These are phyloP conservation scores for Argopecten irradians DNA, from an alignment of 1,140 invertebrate genomes.

Conservation along the genomic window DNA sequence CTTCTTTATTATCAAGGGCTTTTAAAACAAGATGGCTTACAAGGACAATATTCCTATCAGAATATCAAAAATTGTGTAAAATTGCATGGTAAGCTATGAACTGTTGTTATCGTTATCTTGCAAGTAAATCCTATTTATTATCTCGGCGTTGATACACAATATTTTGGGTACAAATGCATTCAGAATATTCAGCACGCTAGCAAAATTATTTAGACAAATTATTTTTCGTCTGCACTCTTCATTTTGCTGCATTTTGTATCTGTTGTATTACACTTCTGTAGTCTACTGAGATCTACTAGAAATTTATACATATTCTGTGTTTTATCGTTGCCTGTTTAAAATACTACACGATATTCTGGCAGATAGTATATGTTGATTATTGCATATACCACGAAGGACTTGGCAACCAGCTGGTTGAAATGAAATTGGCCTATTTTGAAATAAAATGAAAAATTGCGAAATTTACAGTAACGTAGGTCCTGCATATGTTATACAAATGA, in stretches of 20 bases:
- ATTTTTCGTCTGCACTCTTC: background rate
- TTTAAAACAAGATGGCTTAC: conserved; percentile 1
- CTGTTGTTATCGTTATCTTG: background rate
- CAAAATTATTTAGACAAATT: background rate
- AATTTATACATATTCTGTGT: too few relatives aligned
- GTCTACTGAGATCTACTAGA: too few relatives aligned
- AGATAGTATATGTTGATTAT: too few relatives aligned
- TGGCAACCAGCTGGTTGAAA: too few relatives aligned
- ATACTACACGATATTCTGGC: too few relatives aligned
- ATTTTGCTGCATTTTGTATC: background rate
- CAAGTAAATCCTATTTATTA: background rate
- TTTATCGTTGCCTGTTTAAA: too few relatives aligned
- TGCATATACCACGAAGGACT: too few relatives aligned
- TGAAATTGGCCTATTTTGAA: too few relatives aligned
- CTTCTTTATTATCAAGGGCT: background rate
- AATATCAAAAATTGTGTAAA: background rate
- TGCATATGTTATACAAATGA: too few relatives aligned
- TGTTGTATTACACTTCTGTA: too few relatives aligned
- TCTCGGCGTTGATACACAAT: background rate
- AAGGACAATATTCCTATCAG: background rate
- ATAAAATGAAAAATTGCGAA: too few relatives aligned
- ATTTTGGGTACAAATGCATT: background rate
- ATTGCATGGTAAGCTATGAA: background rate
- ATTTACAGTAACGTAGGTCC: too few relatives aligned
- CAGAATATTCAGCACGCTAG: background rate